Base-by-base conservation (phyloP, 23 tunicate genomes). In the Styela clava region DNA sequence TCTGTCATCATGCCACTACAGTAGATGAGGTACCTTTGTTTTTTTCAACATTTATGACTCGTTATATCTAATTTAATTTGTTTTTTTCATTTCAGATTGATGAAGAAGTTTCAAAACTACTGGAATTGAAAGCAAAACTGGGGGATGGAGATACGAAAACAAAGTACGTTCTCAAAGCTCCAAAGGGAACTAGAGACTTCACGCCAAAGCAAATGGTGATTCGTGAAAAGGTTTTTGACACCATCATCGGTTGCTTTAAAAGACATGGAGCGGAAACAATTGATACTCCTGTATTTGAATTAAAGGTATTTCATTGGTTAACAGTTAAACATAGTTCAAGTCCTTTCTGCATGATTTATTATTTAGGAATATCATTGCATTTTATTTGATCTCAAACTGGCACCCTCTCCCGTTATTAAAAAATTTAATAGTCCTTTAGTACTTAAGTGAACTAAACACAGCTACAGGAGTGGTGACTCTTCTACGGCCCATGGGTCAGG, bases 191-290 rank as follows among this genome's bases (percentile, higher is more conserved):
- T 33, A 79, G 91, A 31, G 99, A 95, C 74, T 90, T 85, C 76
- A 86, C 74, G 31, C 90, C 94, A 1, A 81, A 84, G 52, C 91
- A 95, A 71, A 95, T 95, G 99, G 92, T 91, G n/a, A 83, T 89
- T 7, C 71, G 99, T 30, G 96, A 95, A 79, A 81, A 79, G 27
- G 92, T 90, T 18, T 81, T 90, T 63, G 74, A 69, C 32, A 87
- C 70, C 3, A 83, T 95, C 28, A 86, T 84, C 19, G 73, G 74
- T 24, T 86, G 91, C 65, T 95, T 95, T 32, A 95, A 95, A 74
- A 85, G 95, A 19, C 99, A 95, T 83, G 99, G 99, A 16, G 99
- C 99, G 24, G 82, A 84, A 73, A 95, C 99, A 33, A 91, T 95
- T 3, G 96, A 95, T 33, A 95, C 99, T 52, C 99, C 99, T 74